Conservation (phyloP, 1,140 invertebrate species). For the Lepeophtheirus salmonis region DNA sequence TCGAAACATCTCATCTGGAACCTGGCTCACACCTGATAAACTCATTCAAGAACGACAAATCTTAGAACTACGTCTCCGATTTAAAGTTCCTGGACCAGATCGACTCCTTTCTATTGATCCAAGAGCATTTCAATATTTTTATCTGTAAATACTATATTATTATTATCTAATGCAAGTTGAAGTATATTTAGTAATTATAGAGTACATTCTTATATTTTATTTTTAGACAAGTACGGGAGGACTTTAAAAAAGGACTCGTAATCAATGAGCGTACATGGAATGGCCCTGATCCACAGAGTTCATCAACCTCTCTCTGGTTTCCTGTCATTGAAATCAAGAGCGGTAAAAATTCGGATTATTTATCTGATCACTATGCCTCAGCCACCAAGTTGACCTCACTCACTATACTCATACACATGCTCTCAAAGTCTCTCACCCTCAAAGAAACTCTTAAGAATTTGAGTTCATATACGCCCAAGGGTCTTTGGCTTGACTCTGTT, state of each 20-base stretch:
- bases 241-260: neutral
- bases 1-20: neutral
- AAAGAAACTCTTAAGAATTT: neutral
- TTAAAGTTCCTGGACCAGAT: neutral
- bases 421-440: neutral
- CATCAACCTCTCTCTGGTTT: neutral
- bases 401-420: neutral
- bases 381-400: neutral
- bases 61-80: slow-evolving; percentile 8
- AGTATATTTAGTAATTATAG: too few species aligned
- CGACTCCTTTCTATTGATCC: slow-evolving; percentile 1
- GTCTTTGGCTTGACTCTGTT: neutral
- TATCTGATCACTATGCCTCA: neutral
- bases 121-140: slow-evolving; percentile 12
- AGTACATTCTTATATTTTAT: too few species aligned
- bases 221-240: neutral
- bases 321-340: neutral
- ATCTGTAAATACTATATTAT: too few species aligned
- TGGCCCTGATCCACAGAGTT: neutral
- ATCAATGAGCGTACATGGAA: neutral
- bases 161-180: too few species aligned
- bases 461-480: neutral
- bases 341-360: neutral
- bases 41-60: neutral
- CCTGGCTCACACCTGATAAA: neutral